These are phyloP conservation scores for Holothuria scabra DNA, from an alignment of 53 echinoderm and acorn worm species.

Conservation along the genomic window DNA sequence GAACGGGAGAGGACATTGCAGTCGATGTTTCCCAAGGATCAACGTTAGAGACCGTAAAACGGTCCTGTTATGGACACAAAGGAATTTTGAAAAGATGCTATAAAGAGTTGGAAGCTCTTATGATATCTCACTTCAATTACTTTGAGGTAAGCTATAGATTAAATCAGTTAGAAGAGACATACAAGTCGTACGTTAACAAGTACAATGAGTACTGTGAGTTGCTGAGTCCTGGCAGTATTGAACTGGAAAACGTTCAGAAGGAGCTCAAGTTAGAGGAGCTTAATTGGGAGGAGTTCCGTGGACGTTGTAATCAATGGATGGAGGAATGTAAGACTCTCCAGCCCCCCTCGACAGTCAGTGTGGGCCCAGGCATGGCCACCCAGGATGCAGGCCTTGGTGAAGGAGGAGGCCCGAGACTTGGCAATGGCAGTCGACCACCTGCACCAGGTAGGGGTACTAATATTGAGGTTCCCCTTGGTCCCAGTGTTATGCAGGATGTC, in stretches of 20 bases:
- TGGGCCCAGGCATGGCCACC: neutral
- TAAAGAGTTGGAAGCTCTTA: slow-evolving; percentile 18
- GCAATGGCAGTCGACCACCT: neutral
- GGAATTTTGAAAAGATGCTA: slow-evolving; percentile 5
- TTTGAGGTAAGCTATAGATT: neutral
- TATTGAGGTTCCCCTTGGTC: neutral
- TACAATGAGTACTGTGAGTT: neutral
- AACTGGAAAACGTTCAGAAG: neutral
- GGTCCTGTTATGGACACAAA: slow-evolving; percentile 16
- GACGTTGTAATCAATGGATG: neutral
- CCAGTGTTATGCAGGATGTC: too few relatives aligned
- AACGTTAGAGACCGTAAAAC: slow-evolving; percentile 1
- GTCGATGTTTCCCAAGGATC: too few relatives aligned
- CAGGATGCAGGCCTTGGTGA: neutral
- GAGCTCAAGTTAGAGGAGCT: neutral
- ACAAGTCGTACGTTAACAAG: neutral
- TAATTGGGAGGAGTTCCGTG: slow-evolving; percentile 2
- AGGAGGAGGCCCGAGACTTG: neutral
- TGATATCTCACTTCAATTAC: neutral
- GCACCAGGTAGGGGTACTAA: neutral
- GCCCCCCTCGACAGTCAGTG: too few relatives aligned
- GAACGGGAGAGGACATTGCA: too few relatives aligned
- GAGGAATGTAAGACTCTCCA: neutral
- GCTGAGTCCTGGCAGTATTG: neutral
- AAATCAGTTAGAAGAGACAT: neutral